A percentile compares a stretch with the other conserved stretches of the same genome.
Evolutionary conservation across 2,888 invertebrate species (phyloP).

Genomic region (Nemotelus pantherinus): DNA sequence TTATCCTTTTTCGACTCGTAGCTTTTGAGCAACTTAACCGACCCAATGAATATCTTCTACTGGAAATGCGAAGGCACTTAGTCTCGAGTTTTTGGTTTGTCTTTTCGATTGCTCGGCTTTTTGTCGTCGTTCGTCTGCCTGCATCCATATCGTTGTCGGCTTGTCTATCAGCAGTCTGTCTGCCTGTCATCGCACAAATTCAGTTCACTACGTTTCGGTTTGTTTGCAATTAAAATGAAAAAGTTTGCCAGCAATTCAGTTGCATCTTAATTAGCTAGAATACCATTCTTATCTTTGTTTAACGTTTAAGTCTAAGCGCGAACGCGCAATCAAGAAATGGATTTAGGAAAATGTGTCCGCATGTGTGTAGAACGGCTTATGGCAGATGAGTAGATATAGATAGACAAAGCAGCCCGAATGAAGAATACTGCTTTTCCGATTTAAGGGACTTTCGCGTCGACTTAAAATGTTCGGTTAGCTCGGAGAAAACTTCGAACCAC

Average conservation of each 20-base stretch:
- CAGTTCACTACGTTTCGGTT: background rate
- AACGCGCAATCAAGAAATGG: background rate
- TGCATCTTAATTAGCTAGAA: slow-evolving; percentile 43
- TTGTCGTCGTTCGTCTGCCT: background rate
- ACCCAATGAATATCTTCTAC: background rate
- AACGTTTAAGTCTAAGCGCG: background rate
- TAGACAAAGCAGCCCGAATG: too few relatives aligned
- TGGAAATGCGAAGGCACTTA: background rate
- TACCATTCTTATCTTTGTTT: background rate
- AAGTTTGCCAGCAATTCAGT: slow-evolving; percentile 29
- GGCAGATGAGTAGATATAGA: too few relatives aligned
- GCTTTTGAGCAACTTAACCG: background rate
- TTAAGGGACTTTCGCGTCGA: too few relatives aligned
- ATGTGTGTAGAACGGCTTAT: background rate
- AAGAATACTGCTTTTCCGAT: too few relatives aligned
- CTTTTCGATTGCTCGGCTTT: background rate
- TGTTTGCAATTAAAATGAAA: slow-evolving; percentile 28
- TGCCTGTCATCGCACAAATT: background rate
- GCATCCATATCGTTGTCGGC: background rate
- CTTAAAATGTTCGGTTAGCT: too few relatives aligned
- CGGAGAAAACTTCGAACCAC: too few relatives aligned
- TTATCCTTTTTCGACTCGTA: background rate
- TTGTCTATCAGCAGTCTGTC: too few relatives aligned
- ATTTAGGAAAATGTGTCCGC: background rate
- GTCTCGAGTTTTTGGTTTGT: background rate